Evolutionary conservation across 2,113 vertebrate genomes (phyloP), one percentile per base, ranked within the genome.

Genomic region (Eudyptes chrysolophus): DNA sequence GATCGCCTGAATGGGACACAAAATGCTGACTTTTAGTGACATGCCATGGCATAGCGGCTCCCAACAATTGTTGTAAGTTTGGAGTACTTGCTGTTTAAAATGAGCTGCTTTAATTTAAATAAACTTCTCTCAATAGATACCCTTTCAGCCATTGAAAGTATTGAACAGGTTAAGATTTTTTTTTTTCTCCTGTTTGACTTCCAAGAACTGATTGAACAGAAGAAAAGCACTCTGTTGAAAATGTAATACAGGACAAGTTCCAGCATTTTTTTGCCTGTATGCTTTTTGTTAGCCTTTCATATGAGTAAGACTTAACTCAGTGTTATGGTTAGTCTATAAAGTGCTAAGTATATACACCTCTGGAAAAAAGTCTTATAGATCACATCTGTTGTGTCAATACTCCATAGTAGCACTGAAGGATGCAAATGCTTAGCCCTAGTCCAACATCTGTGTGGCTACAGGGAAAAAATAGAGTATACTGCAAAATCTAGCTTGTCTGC

Each of bases 1-100:
- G 96, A 27, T 95, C 98, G 97, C 98, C 72, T 79, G 92, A 68
- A 79, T n/a, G 87, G 82, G 68, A 98, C 52, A 83, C 21, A 3
- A 83, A 95, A 88, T 36, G 19, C 13, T 69, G n/a, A 34, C 18
- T 72, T 77, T 76, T 81, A 87, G 40, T 42, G 48, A 57, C 4
- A 21, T 76, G 49, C 27, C 6, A 2, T 71, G 29, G 26, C 5
- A 4, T 22, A 51, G 29, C 17, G 13, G 11, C 62, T 97, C 30
- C 6, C 6, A 68, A 34, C 18, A 64, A 2, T 61, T 91, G 8
- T 49, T 92, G 8, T 16, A 48, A 40, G 7, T 82, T 91, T 36
- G 27, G 30, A 72, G 34, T 44, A 54, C 7, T 85, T 79, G 40
- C 40, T 68, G 8, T 46, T 94, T 20, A 16, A 65, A 95, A 54